Percentiles rank a stretch among this genome's conserved stretches.
These are phyloP conservation scores for Enteromius fasciolatus DNA, from an alignment of 2,797 vertebrate genomes.

Conservation along the genomic window DNA sequence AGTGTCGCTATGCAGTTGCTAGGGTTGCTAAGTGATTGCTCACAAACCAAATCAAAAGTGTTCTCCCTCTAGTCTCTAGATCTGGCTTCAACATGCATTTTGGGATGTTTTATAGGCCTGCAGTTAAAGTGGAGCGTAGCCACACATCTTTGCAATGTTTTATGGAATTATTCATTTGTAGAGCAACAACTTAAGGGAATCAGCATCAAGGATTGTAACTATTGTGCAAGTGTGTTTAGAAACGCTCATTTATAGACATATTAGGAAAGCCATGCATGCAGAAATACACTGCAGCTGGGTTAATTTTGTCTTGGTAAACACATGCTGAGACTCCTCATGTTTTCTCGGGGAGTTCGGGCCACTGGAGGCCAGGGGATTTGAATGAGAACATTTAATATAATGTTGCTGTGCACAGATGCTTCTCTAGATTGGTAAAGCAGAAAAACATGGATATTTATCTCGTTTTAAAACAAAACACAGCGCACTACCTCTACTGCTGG, in stretches of 20 bases:
- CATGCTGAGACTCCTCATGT: conserved; percentile 30
- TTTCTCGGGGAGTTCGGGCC: neutral
- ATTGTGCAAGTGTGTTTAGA: neutral
- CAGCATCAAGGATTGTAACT: neutral
- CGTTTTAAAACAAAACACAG: neutral
- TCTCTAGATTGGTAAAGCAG: neutral
- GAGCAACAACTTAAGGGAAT: neutral
- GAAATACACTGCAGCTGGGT: conserved; percentile 23
- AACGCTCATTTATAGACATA: conserved; percentile 5
- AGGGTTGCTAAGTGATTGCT: conserved; percentile 10
- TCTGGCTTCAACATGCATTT: neutral
- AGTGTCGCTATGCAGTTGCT: conserved; percentile 11
- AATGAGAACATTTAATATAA: conserved; percentile 9
- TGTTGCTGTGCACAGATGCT: conserved; percentile 4
- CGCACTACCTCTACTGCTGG: conserved; percentile 2
- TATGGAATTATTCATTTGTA: neutral
- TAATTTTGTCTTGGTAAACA: conserved; percentile 35
- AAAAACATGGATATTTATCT: neutral
- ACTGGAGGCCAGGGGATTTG: neutral
- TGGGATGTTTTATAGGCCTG: neutral
- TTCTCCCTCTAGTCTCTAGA: neutral
- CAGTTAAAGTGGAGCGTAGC: neutral
- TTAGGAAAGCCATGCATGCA: conserved; percentile 4
- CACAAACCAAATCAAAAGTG: conserved; percentile 2
- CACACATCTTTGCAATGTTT: neutral